Evolutionary conservation across 1,140 invertebrate genomes (phyloP).

Genomic region (Caenorhabditis latens): DNA sequence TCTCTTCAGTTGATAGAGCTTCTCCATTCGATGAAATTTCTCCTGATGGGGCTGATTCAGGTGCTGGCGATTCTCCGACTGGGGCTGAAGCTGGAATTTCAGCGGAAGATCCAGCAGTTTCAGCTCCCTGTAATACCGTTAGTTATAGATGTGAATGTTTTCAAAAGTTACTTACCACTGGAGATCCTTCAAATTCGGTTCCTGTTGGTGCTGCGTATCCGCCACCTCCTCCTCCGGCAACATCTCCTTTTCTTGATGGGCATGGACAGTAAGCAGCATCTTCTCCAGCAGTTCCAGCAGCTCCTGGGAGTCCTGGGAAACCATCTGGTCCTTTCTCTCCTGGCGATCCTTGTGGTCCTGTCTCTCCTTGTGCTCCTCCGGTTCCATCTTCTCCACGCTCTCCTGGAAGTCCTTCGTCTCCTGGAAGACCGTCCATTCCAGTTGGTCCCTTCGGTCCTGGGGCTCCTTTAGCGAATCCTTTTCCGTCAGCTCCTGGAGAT

Average conservation of each 20-base stretch:
- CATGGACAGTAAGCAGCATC: slow-evolving; percentile 65
- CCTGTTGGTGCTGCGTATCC: slow-evolving; percentile 9
- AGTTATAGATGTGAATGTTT: background rate
- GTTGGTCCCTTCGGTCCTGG: slow-evolving; percentile 63
- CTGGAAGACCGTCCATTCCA: slow-evolving; percentile 64
- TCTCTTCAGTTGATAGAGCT: background rate
- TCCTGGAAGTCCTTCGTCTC: slow-evolving; percentile 68
- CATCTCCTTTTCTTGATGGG: slow-evolving; percentile 63
- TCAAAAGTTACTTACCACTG: background rate
- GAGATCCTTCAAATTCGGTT: slow-evolving; percentile 40
- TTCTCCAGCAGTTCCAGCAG: slow-evolving; percentile 51
- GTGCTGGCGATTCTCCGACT: background rate
- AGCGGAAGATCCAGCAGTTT: background rate
- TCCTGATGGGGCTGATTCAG: background rate
- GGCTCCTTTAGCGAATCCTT: slow-evolving; percentile 61
- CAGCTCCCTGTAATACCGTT: background rate
- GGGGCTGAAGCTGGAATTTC: slow-evolving; percentile 18
- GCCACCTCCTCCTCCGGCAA: slow-evolving; percentile 35
- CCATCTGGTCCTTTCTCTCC: slow-evolving; percentile 66
- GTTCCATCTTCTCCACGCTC: slow-evolving; percentile 66
- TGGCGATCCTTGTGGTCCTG: slow-evolving; percentile 63
- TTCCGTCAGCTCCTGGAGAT: slow-evolving; percentile 59
- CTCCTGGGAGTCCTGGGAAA: slow-evolving; percentile 61
- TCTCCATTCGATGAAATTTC: background rate
- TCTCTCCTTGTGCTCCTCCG: slow-evolving; percentile 63